Evolutionary conservation across 1,140 invertebrate species (phyloP).

Genomic region (Conus betulinus): DNA sequence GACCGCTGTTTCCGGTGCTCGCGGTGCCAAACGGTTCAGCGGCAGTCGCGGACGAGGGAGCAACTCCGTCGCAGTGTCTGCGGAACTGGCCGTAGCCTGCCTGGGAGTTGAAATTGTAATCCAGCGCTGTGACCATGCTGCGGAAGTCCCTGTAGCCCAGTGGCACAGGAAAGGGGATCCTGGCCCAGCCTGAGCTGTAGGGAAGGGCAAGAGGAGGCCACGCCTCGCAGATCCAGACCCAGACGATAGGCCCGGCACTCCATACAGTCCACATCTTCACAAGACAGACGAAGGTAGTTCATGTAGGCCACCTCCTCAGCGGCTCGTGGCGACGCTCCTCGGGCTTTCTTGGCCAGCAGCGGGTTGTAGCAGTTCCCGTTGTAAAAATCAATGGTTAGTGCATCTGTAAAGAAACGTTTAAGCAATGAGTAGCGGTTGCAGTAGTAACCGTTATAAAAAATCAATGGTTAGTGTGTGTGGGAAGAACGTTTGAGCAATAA

Average conservation of each 20-base stretch:
- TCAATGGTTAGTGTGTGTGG: too few relatives aligned
- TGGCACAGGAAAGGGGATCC: not conserved
- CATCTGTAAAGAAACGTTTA: slow-evolving; percentile 41
- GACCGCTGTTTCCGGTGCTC: not conserved
- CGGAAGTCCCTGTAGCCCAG: not conserved
- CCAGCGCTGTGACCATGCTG: not conserved
- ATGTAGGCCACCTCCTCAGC: not conserved
- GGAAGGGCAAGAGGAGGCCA: slow-evolving; percentile 33
- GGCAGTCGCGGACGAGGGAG: not conserved
- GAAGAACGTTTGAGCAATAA: too few relatives aligned
- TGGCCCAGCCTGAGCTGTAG: slow-evolving; percentile 20
- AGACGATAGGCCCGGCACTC: slow-evolving; percentile 39
- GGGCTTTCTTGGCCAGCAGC: not conserved
- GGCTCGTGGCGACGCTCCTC: not conserved
- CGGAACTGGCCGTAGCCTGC: not conserved
- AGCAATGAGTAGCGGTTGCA: not conserved
- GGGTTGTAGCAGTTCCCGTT: slow-evolving; percentile 40
- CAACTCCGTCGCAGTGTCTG: not conserved
- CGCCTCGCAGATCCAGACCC: slow-evolving; percentile 22
- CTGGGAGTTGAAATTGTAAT: slow-evolving; percentile 37
- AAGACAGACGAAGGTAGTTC: slow-evolving; percentile 39
- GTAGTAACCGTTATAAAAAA: too few relatives aligned
- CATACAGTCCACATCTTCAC: slow-evolving; percentile 46
- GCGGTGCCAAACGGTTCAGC: not conserved
- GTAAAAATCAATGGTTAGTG: slow-evolving; percentile 51